These are phyloP conservation scores for Hipparchia sbordonii DNA, from an alignment of 2,888 invertebrate species.

Conservation along the genomic window DNA sequence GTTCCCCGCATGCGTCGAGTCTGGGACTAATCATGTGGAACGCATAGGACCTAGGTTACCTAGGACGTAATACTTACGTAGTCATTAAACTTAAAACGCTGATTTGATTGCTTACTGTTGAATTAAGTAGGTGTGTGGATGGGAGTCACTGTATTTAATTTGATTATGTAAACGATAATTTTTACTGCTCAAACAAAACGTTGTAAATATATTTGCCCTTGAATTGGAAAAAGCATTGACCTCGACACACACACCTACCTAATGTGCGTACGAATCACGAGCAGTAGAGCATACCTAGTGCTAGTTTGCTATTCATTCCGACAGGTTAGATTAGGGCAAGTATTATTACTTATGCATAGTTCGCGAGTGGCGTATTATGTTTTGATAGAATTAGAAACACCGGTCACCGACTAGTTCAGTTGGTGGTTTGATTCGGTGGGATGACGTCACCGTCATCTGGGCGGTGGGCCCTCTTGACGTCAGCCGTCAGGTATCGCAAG, in stretches of 20 bases:
- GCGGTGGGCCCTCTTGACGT: slow-evolving; percentile 69
- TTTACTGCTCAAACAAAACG: slow-evolving; percentile 22
- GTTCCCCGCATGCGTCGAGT: too few relatives aligned
- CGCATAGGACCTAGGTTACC: neutral
- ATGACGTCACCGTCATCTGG: slow-evolving; percentile 75
- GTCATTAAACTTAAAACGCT: neutral
- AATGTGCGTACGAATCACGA: slow-evolving; percentile 51
- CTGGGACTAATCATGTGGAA: too few relatives aligned
- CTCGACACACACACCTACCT: slow-evolving; percentile 63
- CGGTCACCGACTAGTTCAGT: slow-evolving; percentile 55
- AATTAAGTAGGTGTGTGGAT: neutral
- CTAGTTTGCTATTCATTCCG: slow-evolving; percentile 63
- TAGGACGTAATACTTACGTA: neutral
- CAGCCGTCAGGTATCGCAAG: slow-evolving; percentile 67
- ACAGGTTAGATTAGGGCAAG: slow-evolving; percentile 77
- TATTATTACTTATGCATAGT: slow-evolving; percentile 64
- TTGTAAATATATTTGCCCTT: slow-evolving; percentile 60
- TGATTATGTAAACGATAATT: slow-evolving; percentile 23
- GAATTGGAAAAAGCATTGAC: slow-evolving; percentile 76
- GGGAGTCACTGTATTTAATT: neutral
- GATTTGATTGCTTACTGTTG: neutral
- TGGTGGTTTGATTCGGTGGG: slow-evolving; percentile 48
- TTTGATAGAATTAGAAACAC: slow-evolving; percentile 73
- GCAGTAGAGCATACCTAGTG: slow-evolving; percentile 15
- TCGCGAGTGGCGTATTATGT: slow-evolving; percentile 63